Base-by-base conservation (phyloP, 2,888 invertebrate genomes). In the Elmis aenea region DNA sequence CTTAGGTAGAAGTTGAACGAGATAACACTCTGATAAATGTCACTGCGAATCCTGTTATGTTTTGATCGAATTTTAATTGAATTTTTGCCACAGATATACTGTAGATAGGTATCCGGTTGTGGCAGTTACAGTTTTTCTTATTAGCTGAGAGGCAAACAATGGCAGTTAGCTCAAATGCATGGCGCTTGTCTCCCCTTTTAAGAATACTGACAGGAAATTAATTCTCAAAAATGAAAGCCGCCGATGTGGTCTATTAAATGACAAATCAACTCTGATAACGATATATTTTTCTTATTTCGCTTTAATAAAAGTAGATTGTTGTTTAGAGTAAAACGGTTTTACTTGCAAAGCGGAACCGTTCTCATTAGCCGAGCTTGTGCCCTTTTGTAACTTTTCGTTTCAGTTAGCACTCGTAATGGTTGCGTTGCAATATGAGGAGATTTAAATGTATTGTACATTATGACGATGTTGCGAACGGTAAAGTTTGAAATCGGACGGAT, bases 151-250 rank as follows among this genome's bases (percentile, higher is more conserved):
- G 37, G 56, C 66, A 64, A 65, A 67, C 64, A 65, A 66, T 65
- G 52, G 59, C 62, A 64, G 62, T 64, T 66, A 64, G 63, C 62
- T 62, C 53, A 56, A 52, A 61, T 65, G 65, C 64, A 63, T 55
- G 54, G 51, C 43, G 58, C 55, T 60, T 59, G 61, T 59, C 64
- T 61, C 64, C 64, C 65, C 64, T 60, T 65, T 54, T 66, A 67
- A 68, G 67, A 69, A 67, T 67, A 57, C 66, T 56, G 64, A 65
- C 69, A 68, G 69, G 69, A 69, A 69, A 69, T 69, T 69, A 69
- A 68, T 67, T 68, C 62, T 66, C 66, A 67, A 69, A 69, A 69
- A 68, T 66, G 68, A 68, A 67, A 66, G 66, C 65, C 63, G 62
- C 60, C 62, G 61, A 60, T 59, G 61, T 61, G 58, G 62, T 55